Conservation (phyloP, 2,888 invertebrate genomes). For the Xanthia togata region DNA sequence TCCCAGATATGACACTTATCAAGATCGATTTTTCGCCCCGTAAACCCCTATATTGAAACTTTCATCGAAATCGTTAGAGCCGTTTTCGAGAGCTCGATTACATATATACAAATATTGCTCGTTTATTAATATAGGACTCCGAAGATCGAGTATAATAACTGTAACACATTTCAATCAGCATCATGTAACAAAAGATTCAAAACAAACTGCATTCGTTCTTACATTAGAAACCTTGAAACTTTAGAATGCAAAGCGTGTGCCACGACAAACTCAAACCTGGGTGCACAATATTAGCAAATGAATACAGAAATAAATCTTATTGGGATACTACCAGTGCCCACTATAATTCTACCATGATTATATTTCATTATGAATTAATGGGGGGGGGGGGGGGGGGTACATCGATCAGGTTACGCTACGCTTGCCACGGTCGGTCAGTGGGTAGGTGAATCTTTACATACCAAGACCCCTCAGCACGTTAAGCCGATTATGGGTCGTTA, state of each 20-base stretch:
- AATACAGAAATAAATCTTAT: constrained; percentile 35
- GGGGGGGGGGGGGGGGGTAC: no score
- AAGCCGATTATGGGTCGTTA: no score
- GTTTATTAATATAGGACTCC: background rate
- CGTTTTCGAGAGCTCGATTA: no score
- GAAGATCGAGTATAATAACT: background rate
- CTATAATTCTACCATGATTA: background rate
- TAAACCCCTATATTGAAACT: no score
- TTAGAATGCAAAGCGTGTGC: constrained; percentile 66
- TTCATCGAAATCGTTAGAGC: no score
- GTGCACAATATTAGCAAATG: constrained; percentile 47
- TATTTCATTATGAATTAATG: background rate
- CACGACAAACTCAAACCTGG: constrained; percentile 59
- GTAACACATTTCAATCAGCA: constrained; percentile 15
- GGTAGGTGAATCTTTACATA: no score
- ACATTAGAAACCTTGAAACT: constrained; percentile 61
- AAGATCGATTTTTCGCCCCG: no score
- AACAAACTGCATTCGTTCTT: constrained; percentile 43
- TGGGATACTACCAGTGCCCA: background rate
- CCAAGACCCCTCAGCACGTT: no score
- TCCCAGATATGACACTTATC: no score
- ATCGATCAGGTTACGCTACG: no score
- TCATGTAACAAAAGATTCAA: constrained; percentile 41
- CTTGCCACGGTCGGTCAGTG: no score
- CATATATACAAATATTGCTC: no score